These are phyloP conservation scores for Lophotis ruficrista DNA, from an alignment of 2,113 vertebrate genomes.

Conservation along the genomic window DNA sequence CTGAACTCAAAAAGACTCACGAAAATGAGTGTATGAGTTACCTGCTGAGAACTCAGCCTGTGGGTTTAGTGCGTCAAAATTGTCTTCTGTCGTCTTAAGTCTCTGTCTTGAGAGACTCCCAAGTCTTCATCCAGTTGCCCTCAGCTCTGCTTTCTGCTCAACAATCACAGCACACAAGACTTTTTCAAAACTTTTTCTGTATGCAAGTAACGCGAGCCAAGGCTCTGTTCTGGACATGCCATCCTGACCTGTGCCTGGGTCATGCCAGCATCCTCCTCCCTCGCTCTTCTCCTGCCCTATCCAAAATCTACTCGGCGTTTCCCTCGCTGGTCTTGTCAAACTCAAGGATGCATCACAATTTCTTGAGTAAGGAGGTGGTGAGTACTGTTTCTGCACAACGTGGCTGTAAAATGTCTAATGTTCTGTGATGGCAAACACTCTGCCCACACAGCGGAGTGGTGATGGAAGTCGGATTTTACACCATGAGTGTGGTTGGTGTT, in stretches of 20 bases:
- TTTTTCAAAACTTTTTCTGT: background rate
- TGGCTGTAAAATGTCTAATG: slow-evolving; percentile 46
- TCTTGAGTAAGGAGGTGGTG: background rate
- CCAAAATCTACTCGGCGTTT: background rate
- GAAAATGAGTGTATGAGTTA: background rate
- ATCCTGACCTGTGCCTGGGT: background rate
- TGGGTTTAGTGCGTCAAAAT: background rate
- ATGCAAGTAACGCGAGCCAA: too few relatives aligned
- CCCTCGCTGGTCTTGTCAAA: background rate
- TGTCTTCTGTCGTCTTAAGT: background rate
- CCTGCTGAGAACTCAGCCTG: background rate
- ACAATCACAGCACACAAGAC: background rate
- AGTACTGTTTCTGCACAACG: background rate
- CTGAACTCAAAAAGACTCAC: background rate
- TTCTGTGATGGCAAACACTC: slow-evolving; percentile 43
- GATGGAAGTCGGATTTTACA: slow-evolving; percentile 34
- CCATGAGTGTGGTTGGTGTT: background rate
- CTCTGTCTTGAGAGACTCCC: background rate
- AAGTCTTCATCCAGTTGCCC: background rate
- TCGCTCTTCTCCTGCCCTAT: rapidly evolving
- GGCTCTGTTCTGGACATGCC: background rate
- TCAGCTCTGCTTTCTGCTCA: background rate
- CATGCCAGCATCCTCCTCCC: background rate
- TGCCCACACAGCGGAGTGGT: slow-evolving; percentile 16
- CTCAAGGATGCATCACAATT: background rate